Evolutionary conservation across 2,113 vertebrate genomes (phyloP), one percentile per base, ranked within the genome.

Genomic region (Sinosuthora webbiana): DNA sequence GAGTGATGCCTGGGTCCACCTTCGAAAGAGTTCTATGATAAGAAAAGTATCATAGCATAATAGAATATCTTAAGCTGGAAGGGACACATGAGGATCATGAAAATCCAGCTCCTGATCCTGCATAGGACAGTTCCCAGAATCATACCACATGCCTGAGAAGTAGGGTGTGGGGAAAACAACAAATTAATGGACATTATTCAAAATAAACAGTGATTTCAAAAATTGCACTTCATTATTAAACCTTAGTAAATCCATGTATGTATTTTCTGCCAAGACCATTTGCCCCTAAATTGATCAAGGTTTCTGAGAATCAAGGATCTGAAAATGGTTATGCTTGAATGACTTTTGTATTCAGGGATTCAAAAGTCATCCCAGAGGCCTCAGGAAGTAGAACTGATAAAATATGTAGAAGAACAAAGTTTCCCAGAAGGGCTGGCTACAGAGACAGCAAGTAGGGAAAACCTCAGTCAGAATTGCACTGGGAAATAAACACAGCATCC

Each of bases 1-100:
- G 31, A 69, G 15, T 0, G 0, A 68, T 49, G 15, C 13, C 9
- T 24, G 15, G 10, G 8, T 39, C 10, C 12, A 27, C n/a, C n/a
- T 74, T 53, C 44, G 56, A 74, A 53, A 35, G 10, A 68, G 31
- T 6, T 35, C 53, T 69, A 4, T 33, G 31, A 31, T 37, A 87
- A 70, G 45, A 64, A 47, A 42, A 7, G 4, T 23, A 31, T 62
- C 16, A 76, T 7, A 83, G 12, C 11, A 35, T 31, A 22, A 28
- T 27, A 55, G 16, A 83, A 13, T 47, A 55, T 27, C 14, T 22
- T 42, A 33, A 39, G 2, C 2, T 82, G 45, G 60, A 83, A 77
- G 22, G 5, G 12, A 56, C 4, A 25, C 15, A 42, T 35, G 23
- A 63, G 31, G 18, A 18, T 28, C 18, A 31, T 49, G 18, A 20